These are phyloP conservation scores for Adrianichthys oophorus DNA, from an alignment of 2,797 vertebrate genomes.

Conservation along the genomic window DNA sequence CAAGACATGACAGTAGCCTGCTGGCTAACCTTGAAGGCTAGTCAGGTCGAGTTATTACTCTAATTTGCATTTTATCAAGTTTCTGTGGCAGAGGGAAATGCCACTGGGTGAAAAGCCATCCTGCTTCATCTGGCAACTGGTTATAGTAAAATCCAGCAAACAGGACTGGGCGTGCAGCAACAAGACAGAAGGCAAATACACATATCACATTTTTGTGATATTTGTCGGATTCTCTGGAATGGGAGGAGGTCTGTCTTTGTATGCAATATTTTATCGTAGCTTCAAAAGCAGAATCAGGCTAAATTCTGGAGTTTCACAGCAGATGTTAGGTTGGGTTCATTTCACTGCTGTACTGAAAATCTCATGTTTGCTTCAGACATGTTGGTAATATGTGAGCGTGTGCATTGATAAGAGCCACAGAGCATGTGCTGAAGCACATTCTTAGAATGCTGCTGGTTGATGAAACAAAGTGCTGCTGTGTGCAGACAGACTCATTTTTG, in stretches of 20 bases:
- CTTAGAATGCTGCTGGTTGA: conserved; percentile 42
- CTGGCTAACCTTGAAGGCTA: conserved; percentile 16
- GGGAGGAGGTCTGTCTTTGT: background rate
- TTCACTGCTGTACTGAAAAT: conserved; percentile 27
- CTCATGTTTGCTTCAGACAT: too few species aligned
- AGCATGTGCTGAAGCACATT: conserved; percentile 23
- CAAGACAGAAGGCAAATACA: conserved; percentile 41
- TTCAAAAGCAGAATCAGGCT: conserved; percentile 37
- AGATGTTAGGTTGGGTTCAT: conserved; percentile 25
- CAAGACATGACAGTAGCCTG: conserved; percentile 14
- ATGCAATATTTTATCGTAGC: conserved; percentile 3
- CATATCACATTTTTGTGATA: conserved; percentile 24
- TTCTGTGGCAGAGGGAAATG: conserved; percentile 43
- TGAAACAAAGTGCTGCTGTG: conserved; percentile 48
- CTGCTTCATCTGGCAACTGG: conserved; percentile 14
- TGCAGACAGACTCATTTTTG: conserved; percentile 42
- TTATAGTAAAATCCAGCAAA: conserved; percentile 13
- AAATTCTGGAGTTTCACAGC: conserved; percentile 41
- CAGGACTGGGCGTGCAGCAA: conserved; percentile 11
- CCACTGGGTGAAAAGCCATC: conserved; percentile 28
- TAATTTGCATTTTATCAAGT: conserved; percentile 21
- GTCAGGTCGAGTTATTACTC: conserved; percentile 22
- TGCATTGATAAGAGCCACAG: background rate
- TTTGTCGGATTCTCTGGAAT: conserved; percentile 16
- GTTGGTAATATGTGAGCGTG: conserved; percentile 6